Percentiles rank a stretch among this genome's conserved stretches.
Evolutionary conservation across 2,888 invertebrate genomes (phyloP).

Genomic region (Augochlorella aurata): DNA sequence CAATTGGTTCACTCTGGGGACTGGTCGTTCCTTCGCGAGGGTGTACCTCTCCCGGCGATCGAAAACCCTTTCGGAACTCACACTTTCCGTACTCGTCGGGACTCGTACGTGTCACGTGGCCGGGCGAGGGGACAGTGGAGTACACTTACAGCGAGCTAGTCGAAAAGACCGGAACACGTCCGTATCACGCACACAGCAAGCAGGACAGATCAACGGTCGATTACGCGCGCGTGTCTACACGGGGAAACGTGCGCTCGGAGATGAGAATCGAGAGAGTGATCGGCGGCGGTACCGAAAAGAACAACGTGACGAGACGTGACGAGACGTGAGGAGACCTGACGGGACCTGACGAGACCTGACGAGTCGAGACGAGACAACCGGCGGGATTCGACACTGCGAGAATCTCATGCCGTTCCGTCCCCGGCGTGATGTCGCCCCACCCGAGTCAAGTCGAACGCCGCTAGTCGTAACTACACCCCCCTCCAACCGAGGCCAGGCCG

Average conservation of each 20-base stretch:
- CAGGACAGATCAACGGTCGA: neutral
- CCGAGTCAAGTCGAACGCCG: constrained; percentile 57
- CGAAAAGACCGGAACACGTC: constrained; percentile 1
- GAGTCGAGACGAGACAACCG: constrained; percentile 49
- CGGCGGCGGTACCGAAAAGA: constrained; percentile 44
- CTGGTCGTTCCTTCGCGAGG: too few species aligned
- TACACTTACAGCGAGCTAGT: too few species aligned
- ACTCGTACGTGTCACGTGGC: neutral
- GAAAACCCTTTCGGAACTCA: too few species aligned
- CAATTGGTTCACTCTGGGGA: too few species aligned
- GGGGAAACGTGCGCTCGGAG: neutral
- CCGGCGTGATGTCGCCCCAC: constrained; percentile 64
- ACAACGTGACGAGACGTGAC: constrained; percentile 6
- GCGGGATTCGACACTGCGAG: constrained; percentile 67
- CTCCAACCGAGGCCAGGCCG: constrained; percentile 21
- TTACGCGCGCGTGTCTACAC: neutral
- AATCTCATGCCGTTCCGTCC: constrained; percentile 54
- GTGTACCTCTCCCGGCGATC: too few species aligned
- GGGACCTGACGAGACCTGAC: too few species aligned
- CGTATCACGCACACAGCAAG: neutral
- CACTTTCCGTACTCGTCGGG: too few species aligned
- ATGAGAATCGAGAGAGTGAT: constrained; percentile 14
- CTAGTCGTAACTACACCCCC: constrained; percentile 21
- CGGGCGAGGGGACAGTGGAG: too few species aligned
- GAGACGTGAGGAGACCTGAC: constrained; percentile 26